These are phyloP conservation scores for Bellardia bayeri DNA, from an alignment of 2,888 invertebrate species.

Conservation along the genomic window DNA sequence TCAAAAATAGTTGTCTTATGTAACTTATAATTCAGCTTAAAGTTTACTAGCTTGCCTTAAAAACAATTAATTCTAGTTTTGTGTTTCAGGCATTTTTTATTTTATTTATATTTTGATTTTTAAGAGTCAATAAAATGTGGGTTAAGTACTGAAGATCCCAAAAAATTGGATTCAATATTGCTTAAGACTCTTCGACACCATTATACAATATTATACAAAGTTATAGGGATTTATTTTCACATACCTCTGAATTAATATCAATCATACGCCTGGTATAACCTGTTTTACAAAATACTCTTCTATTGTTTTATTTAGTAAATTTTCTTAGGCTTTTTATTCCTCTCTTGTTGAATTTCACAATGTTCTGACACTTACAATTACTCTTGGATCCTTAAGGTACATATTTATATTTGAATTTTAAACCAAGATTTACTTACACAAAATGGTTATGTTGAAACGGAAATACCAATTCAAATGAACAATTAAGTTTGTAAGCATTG, in stretches of 20 bases:
- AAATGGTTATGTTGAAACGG: constrained; percentile 57
- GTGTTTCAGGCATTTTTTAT: no score
- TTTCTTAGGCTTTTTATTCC: not conserved
- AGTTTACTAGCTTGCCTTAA: no score
- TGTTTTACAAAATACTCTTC: not conserved
- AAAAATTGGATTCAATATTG: no score
- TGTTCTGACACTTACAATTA: no score
- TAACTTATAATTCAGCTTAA: no score
- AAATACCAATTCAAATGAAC: constrained; percentile 64
- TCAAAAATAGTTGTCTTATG: no score
- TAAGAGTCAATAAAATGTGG: no score
- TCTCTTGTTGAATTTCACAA: not conserved
- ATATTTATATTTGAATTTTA: constrained; percentile 9
- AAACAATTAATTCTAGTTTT: no score
- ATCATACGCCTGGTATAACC: not conserved
- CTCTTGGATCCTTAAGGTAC: not conserved
- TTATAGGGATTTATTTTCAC: not conserved
- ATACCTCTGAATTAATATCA: not conserved
- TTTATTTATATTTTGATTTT: no score
- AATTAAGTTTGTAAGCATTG: constrained; percentile 62
- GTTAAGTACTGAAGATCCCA: no score
- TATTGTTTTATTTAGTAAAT: no score
- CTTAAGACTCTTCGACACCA: no score
- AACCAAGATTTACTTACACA: constrained; percentile 21
- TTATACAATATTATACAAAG: not conserved